phyloP scores from a whole-genome alignment of 2,888 invertebrate species.

The Cryptus viduatorius region DNA sequence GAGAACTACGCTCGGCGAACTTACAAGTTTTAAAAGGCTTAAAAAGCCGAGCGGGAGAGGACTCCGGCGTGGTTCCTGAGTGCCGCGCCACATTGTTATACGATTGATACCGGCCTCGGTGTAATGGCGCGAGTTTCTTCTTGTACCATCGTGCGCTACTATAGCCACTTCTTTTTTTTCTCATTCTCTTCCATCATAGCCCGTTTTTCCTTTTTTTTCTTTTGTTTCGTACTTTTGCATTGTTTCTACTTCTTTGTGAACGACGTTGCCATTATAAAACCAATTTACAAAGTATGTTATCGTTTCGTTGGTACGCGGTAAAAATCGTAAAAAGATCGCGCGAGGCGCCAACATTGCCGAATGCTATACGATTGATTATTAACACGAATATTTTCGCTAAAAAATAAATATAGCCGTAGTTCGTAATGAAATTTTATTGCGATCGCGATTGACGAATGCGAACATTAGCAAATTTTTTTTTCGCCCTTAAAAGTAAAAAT shows the following conservation, averaged over 20 bases:
- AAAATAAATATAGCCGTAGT: no score
- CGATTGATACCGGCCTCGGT: slow-evolving; percentile 66
- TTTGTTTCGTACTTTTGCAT: neutral
- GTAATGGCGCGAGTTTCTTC: slow-evolving; percentile 66
- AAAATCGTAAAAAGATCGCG: neutral
- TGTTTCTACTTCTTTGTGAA: neutral
- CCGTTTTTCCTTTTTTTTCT: neutral
- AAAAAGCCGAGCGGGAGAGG: slow-evolving; percentile 57
- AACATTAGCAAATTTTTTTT: no score
- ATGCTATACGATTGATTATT: no score
- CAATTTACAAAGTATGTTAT: neutral
- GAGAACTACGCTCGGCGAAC: slow-evolving; percentile 40
- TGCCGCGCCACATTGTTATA: slow-evolving; percentile 64
- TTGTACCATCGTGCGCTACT: slow-evolving; percentile 14
- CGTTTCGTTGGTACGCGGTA: neutral
- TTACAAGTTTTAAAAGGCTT: slow-evolving; percentile 69
- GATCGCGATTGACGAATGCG: no score
- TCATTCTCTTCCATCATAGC: slow-evolving; percentile 39
- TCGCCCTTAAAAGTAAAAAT: no score
- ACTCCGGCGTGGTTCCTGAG: slow-evolving; percentile 46
- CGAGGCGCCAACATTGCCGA: neutral
- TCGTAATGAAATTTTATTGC: no score
- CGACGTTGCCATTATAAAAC: neutral
- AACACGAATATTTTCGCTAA: no score
- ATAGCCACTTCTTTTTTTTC: slow-evolving; percentile 8